phyloP scores from a whole-genome alignment of 1,140 invertebrate species.

The Eurytemora carolleeae region DNA sequence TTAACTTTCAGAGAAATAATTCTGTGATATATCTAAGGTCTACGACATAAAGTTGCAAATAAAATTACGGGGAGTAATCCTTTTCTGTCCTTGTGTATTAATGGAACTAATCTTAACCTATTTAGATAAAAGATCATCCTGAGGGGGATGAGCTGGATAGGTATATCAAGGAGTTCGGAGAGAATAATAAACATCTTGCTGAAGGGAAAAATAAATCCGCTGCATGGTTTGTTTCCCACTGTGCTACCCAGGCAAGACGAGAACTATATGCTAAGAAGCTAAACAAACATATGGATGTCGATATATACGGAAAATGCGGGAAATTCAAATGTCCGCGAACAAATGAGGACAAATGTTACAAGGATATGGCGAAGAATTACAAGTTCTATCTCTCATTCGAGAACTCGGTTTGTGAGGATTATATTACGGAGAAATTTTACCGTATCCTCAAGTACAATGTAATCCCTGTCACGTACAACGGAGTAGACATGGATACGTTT shows the following conservation, averaged over 20 bases:
- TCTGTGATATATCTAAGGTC: too few species aligned
- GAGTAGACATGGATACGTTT: slow-evolving; percentile 23
- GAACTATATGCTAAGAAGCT: slow-evolving; percentile 26
- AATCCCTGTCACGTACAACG: slow-evolving; percentile 25
- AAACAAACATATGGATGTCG: slow-evolving; percentile 26
- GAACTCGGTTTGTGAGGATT: slow-evolving; percentile 26
- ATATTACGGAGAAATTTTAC: slow-evolving; percentile 27
- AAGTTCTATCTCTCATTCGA: slow-evolving; percentile 25
- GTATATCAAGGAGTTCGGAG: slow-evolving; percentile 1
- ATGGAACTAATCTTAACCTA: too few species aligned
- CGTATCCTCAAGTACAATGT: slow-evolving; percentile 20
- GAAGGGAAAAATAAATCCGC: slow-evolving; percentile 7
- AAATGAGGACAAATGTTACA: slow-evolving; percentile 18
- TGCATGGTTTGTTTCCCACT: slow-evolving; percentile 28
- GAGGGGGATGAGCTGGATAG: neutral
- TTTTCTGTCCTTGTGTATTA: too few species aligned
- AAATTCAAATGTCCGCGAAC: slow-evolving; percentile 18
- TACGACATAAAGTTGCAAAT: too few species aligned
- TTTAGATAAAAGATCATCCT: slow-evolving; percentile 1
- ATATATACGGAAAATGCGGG: slow-evolving; percentile 32
- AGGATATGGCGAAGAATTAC: slow-evolving; percentile 21
- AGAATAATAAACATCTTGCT: slow-evolving; percentile 3
- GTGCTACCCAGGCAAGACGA: slow-evolving; percentile 22
- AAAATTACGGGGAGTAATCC: too few species aligned
- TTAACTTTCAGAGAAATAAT: too few species aligned